Percentiles rank a stretch among this genome's conserved stretches.
Evolutionary conservation across 2,113 vertebrate genomes (phyloP).

Genomic region (Heliornis fulica): DNA sequence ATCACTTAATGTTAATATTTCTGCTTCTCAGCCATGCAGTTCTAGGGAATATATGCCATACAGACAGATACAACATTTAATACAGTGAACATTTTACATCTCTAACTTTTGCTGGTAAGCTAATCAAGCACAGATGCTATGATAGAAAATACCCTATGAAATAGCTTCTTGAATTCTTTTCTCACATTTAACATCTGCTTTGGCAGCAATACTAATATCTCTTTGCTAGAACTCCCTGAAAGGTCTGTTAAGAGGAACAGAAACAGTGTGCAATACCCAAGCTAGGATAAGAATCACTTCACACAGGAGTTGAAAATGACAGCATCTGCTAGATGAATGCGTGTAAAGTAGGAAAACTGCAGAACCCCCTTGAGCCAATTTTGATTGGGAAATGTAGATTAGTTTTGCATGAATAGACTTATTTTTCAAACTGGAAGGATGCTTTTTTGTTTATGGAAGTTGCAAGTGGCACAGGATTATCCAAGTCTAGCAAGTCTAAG

Average conservation of each 20-base stretch:
- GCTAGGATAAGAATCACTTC: neutral
- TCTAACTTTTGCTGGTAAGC: neutral
- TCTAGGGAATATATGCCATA: neutral
- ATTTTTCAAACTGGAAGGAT: neutral
- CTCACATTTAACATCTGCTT: neutral
- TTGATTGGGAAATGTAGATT: conserved; percentile 25
- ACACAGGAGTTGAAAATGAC: neutral
- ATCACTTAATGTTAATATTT: neutral
- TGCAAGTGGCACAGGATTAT: neutral
- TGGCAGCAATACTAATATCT: neutral
- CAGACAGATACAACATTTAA: neutral
- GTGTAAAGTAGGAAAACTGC: neutral
- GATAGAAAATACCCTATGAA: neutral
- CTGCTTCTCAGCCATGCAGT: neutral
- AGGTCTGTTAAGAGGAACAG: neutral
- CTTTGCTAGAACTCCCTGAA: neutral
- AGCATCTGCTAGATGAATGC: neutral
- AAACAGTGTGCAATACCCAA: neutral
- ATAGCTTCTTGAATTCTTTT: neutral
- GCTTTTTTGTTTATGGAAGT: neutral
- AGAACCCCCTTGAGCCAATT: neutral
- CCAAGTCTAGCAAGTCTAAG: neutral
- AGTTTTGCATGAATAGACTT: neutral
- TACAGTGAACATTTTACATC: neutral
- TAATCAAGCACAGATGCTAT: conserved; percentile 2